Percentiles rank a stretch among this genome's conserved stretches.
phyloP scores from a whole-genome alignment of 1,140 invertebrate genomes.

The Pectinophora gossypiella region DNA sequence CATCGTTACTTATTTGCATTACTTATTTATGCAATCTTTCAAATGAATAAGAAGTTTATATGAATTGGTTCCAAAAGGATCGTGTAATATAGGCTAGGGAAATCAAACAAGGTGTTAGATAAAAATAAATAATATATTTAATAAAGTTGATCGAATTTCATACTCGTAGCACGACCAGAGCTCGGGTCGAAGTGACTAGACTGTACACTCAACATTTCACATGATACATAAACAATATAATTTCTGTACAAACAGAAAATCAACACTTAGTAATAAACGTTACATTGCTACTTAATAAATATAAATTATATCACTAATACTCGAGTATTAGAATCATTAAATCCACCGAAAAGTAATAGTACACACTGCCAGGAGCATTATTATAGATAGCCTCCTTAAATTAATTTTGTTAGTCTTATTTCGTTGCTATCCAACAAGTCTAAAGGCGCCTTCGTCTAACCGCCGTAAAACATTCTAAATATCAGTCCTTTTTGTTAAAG shows the following conservation, averaged over 20 bases:
- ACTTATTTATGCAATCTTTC: too few species aligned
- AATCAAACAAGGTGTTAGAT: conserved; percentile 43
- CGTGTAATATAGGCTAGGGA: too few species aligned
- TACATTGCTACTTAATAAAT: conserved; percentile 67
- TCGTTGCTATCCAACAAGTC: conserved; percentile 44
- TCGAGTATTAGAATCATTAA: conserved; percentile 72
- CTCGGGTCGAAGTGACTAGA: conserved; percentile 70
- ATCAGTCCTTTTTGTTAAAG: conserved; percentile 22
- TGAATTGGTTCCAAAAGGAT: too few species aligned
- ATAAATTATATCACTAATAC: conserved; percentile 70
- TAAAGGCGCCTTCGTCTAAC: conserved; percentile 28
- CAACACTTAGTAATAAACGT: conserved; percentile 69
- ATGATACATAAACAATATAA: conserved; percentile 59
- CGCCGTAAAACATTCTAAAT: conserved; percentile 23
- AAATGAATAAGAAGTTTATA: too few species aligned
- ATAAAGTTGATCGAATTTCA: conserved; percentile 59
- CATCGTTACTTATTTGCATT: too few species aligned
- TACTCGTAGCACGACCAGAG: conserved; percentile 56
- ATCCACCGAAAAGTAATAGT: conserved; percentile 66
- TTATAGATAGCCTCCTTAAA: conserved; percentile 43
- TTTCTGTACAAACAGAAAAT: conserved; percentile 70
- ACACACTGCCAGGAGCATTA: conserved; percentile 59
- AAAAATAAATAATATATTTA: conserved; percentile 72
- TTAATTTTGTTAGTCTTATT: conserved; percentile 68
- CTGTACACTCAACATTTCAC: conserved; percentile 69